Evolutionary conservation across 2,888 invertebrate species (phyloP).

Genomic region (Pyrrhia umbra): DNA sequence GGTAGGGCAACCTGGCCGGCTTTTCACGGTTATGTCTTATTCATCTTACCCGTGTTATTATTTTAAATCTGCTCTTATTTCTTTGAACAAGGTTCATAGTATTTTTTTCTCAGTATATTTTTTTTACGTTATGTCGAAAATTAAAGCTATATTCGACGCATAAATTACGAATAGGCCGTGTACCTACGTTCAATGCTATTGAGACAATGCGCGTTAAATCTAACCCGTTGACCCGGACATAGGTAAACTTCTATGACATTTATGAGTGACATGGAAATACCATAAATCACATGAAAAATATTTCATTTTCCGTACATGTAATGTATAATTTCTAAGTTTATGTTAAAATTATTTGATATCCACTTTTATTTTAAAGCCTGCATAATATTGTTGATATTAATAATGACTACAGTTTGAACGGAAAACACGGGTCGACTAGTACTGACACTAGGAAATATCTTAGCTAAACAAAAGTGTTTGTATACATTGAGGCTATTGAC

Average conservation of each 20-base stretch:
- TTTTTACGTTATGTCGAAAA: neutral
- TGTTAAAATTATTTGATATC: neutral
- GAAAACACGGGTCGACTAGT: conserved; percentile 7
- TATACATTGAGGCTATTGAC: conserved; percentile 42
- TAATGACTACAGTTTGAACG: neutral
- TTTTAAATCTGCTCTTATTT: neutral
- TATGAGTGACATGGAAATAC: conserved; percentile 50
- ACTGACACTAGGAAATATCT: conserved; percentile 15
- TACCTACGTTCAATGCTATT: conserved; percentile 8
- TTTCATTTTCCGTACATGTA: conserved; percentile 7
- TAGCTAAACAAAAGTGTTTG: conserved; percentile 44
- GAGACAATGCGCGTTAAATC: conserved; percentile 23
- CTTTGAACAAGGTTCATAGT: conserved; percentile 28
- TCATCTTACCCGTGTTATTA: conserved; percentile 11
- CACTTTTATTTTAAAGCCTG: neutral
- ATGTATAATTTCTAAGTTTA: neutral
- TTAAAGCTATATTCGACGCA: neutral
- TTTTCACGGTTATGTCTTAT: conserved; percentile 24
- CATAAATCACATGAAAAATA: conserved; percentile 37
- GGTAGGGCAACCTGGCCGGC: conserved; percentile 23
- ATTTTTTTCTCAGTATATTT: conserved; percentile 2
- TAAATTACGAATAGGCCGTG: conserved; percentile 6
- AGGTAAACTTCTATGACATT: conserved; percentile 29
- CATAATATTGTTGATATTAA: conserved; percentile 12
- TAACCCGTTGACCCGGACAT: conserved; percentile 43